phyloP scores from a whole-genome alignment of 2,797 vertebrate genomes.

The Pangasius djambal region DNA sequence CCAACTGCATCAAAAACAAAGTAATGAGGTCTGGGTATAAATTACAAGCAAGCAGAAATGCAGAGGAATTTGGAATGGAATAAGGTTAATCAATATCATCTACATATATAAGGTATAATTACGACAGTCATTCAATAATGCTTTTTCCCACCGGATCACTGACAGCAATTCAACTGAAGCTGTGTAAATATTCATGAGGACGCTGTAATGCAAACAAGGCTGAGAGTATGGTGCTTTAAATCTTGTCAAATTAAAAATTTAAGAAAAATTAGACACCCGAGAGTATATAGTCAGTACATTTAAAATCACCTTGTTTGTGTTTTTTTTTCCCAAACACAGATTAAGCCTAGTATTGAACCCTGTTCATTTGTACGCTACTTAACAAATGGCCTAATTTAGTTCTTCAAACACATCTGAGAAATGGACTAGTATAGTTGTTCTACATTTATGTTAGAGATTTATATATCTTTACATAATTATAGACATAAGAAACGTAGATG shows the following conservation, averaged over 20 bases:
- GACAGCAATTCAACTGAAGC: constrained; percentile 27
- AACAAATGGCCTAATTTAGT: not conserved
- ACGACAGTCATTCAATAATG: constrained; percentile 26
- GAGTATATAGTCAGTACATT: not conserved
- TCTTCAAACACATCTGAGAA: not conserved
- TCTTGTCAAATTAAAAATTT: not conserved
- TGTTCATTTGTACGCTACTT: not conserved
- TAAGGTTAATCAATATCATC: constrained; percentile 29
- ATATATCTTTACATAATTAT: not conserved
- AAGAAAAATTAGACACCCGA: not conserved
- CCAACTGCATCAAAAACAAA: not conserved
- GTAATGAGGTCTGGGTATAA: not conserved
- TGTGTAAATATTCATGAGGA: constrained; percentile 36
- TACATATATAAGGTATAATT: constrained; percentile 37
- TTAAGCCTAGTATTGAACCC: not conserved
- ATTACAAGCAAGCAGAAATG: constrained; percentile 7
- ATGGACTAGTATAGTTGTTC: not conserved
- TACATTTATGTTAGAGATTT: not conserved
- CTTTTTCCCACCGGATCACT: not conserved
- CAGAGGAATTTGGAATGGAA: not conserved
- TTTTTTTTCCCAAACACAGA: not conserved
- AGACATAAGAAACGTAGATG: not conserved
- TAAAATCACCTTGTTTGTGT: not conserved
- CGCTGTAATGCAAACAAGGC: not conserved
- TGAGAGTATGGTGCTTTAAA: not conserved